These are phyloP conservation scores for Geotrypetes seraphini DNA, from an alignment of 2,797 vertebrate genomes.

Conservation along the genomic window DNA sequence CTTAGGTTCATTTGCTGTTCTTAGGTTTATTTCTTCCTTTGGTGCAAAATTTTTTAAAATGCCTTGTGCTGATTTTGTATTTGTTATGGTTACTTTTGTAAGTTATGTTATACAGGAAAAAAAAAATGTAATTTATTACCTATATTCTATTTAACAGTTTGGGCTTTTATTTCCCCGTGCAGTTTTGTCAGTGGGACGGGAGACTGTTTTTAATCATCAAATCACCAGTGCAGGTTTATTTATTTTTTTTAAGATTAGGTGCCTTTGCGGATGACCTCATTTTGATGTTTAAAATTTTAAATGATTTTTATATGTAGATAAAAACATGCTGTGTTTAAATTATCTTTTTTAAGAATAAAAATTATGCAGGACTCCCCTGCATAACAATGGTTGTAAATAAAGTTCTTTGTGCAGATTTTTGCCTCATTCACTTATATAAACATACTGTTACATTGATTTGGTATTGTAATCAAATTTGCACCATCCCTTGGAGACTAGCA, in stretches of 20 bases:
- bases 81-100: too few relatives aligned
- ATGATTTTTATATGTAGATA: slow-evolving; percentile 71
- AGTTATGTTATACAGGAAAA: too few relatives aligned
- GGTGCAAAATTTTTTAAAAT: too few relatives aligned
- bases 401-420: slow-evolving; percentile 33
- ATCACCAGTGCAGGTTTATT: slow-evolving; percentile 77
- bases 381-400: slow-evolving; percentile 25
- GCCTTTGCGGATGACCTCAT: slow-evolving; percentile 95
- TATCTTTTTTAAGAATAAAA: slow-evolving; percentile 39
- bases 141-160: too few relatives aligned
- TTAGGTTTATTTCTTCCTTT: too few relatives aligned
- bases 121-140: too few relatives aligned
- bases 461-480: slow-evolving; percentile 31
- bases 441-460: not conserved
- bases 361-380: slow-evolving; percentile 21
- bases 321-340: slow-evolving; percentile 35
- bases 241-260: slow-evolving; percentile 76
- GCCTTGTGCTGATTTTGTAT: too few relatives aligned
- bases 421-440: slow-evolving; percentile 19
- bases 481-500: slow-evolving; percentile 21
- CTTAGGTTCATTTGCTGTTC: not conserved
- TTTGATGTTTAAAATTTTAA: slow-evolving; percentile 66
- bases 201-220: slow-evolving; percentile 34
- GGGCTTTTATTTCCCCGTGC: not conserved
- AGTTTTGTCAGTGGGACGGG: not conserved